These are phyloP conservation scores for Sinotaia quadrata DNA, from an alignment of 2,888 invertebrate genomes.

Conservation along the genomic window DNA sequence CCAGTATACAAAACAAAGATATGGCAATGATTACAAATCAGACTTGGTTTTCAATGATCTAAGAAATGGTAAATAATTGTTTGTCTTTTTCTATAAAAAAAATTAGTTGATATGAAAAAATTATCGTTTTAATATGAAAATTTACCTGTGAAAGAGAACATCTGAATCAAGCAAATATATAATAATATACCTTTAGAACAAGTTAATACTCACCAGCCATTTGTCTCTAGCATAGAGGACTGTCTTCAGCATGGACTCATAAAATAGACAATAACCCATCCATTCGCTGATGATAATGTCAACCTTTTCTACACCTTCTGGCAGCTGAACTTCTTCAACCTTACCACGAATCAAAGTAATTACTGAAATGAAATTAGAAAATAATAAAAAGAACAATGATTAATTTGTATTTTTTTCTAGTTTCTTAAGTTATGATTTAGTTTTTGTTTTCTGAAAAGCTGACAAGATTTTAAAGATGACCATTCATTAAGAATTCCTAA, in stretches of 20 bases:
- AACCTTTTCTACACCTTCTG: constrained; percentile 89
- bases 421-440: too few relatives aligned
- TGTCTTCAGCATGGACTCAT: constrained; percentile 99
- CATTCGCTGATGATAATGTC: constrained; percentile 91
- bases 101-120: too few relatives aligned
- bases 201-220: constrained; percentile 81
- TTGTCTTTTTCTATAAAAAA: too few relatives aligned
- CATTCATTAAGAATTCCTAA: too few relatives aligned
- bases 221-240: constrained; percentile 98
- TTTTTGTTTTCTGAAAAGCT: too few relatives aligned
- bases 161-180: background rate
- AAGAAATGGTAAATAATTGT: too few relatives aligned
- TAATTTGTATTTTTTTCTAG: background rate
- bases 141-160: background rate
- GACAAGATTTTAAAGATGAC: too few relatives aligned
- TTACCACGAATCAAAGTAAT: constrained; percentile 76
- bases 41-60: too few relatives aligned
- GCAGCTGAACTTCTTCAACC: constrained; percentile 93
- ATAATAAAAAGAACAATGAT: constrained; percentile 6
- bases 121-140: too few relatives aligned
- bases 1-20: too few relatives aligned
- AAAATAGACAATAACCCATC: constrained; percentile 93
- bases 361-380: constrained; percentile 50
- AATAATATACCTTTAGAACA: background rate
- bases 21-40: too few relatives aligned